phyloP scores from a whole-genome alignment of 2,797 vertebrate species.

The Catamblyrhynchus diadema region DNA sequence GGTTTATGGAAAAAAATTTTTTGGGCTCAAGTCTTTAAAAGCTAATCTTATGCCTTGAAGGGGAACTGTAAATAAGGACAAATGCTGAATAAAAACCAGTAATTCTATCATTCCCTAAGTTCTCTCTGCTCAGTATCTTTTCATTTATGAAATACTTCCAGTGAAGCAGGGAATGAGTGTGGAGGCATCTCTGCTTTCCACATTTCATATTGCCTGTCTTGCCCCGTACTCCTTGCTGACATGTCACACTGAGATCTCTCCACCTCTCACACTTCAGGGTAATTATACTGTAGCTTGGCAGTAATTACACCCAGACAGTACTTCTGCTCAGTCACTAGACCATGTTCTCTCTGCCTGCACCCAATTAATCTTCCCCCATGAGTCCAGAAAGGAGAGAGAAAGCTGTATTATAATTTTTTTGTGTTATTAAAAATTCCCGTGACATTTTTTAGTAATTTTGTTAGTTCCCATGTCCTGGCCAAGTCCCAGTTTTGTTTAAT shows the following conservation, averaged over 20 bases:
- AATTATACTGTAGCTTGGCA: background rate
- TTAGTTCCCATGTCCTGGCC: background rate
- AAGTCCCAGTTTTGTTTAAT: background rate
- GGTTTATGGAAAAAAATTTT: background rate
- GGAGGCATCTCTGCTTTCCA: background rate
- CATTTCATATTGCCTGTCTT: background rate
- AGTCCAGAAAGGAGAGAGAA: background rate
- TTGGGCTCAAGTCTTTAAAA: background rate
- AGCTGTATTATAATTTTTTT: background rate
- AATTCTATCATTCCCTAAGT: background rate
- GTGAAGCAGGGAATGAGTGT: background rate
- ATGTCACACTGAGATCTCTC: background rate
- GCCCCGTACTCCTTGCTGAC: background rate
- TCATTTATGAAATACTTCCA: background rate
- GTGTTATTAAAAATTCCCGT: background rate
- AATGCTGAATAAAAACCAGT: background rate
- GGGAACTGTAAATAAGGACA: background rate
- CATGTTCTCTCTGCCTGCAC: background rate
- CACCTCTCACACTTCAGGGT: background rate
- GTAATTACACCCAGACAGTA: background rate
- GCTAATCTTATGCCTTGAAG: background rate
- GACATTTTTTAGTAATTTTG: background rate
- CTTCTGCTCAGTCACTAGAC: background rate
- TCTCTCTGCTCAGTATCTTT: background rate
- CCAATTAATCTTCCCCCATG: background rate